Conservation (phyloP, 2,888 invertebrate species). For the Noctua pronuba region DNA sequence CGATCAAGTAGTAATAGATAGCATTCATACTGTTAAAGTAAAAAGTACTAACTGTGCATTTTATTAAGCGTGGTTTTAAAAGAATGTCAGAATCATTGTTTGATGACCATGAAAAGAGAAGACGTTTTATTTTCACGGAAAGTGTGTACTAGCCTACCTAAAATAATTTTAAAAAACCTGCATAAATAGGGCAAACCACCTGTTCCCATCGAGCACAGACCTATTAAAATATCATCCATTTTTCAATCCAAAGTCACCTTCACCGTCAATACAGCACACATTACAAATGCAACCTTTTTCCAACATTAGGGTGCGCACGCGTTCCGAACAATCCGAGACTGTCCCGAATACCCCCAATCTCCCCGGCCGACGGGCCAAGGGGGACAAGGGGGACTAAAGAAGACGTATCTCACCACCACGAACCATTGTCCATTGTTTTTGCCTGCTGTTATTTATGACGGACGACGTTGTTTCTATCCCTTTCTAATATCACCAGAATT, state of each 20-base stretch:
- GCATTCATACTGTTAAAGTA: not conserved
- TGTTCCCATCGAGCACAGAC: not conserved
- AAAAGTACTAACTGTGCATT: not conserved
- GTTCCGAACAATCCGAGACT: constrained; percentile 66
- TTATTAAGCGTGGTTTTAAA: not conserved
- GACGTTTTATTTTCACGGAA: not conserved
- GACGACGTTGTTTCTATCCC: constrained; percentile 81
- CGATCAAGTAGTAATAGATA: not conserved
- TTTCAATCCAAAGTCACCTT: constrained; percentile 47
- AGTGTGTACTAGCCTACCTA: not conserved
- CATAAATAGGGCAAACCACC: not conserved
- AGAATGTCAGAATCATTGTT: not conserved
- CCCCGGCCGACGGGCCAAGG: constrained; percentile 56
- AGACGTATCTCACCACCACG: constrained; percentile 89
- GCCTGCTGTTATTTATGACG: constrained; percentile 89
- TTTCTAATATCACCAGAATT: constrained; percentile 68
- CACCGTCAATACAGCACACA: constrained; percentile 37
- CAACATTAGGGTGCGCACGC: constrained; percentile 74
- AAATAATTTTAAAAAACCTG: not conserved
- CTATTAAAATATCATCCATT: not conserved
- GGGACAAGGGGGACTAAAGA: constrained; percentile 82
- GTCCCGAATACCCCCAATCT: constrained; percentile 67
- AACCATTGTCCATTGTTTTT: constrained; percentile 91
- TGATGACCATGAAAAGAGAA: not conserved
- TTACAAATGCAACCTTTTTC: constrained; percentile 48